A percentile compares a stretch with the other conserved stretches of the same genome.
phyloP scores from a whole-genome alignment of 2,888 invertebrate genomes.

The Lepas anatifera region DNA sequence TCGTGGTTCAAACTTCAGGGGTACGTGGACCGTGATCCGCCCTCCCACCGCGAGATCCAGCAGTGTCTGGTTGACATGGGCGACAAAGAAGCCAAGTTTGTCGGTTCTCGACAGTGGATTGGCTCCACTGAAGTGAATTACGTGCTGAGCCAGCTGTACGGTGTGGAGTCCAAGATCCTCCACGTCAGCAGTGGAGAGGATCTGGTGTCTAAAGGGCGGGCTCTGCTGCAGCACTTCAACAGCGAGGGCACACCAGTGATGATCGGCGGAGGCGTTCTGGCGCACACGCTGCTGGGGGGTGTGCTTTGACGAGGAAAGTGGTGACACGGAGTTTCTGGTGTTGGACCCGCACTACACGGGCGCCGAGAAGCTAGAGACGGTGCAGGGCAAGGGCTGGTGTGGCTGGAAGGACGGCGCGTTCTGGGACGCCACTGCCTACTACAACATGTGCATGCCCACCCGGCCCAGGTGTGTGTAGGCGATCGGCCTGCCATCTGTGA shows the following conservation, averaged over 20 bases:
- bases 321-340: constrained; percentile 80
- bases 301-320: constrained; percentile 65
- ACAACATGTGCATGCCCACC: constrained; percentile 91
- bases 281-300: constrained; percentile 96
- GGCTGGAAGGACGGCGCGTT: constrained; percentile 91
- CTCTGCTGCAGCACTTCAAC: constrained; percentile 79
- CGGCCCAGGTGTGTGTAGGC: constrained; percentile 36
- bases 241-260: constrained; percentile 91
- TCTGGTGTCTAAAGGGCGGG: constrained; percentile 59
- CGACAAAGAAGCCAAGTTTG: constrained; percentile 75
- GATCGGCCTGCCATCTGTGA: too few relatives aligned
- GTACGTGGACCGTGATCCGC: constrained; percentile 60
- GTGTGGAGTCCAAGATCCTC: constrained; percentile 62
- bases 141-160: constrained; percentile 68
- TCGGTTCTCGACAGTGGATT: constrained; percentile 92
- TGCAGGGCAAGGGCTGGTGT: constrained; percentile 84
- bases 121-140: constrained; percentile 95
- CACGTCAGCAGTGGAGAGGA: constrained; percentile 77
- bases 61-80: constrained; percentile 86
- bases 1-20: constrained; percentile 91
- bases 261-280: constrained; percentile 97
- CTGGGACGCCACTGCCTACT: constrained; percentile 90
- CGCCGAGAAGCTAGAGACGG: constrained; percentile 30
- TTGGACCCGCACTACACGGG: constrained; percentile 96
- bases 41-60: constrained; percentile 77